Percentiles rank a stretch among this genome's conserved stretches.
These are phyloP conservation scores for Corythaeola cristata DNA, from an alignment of 2,113 vertebrate species.

Conservation along the genomic window DNA sequence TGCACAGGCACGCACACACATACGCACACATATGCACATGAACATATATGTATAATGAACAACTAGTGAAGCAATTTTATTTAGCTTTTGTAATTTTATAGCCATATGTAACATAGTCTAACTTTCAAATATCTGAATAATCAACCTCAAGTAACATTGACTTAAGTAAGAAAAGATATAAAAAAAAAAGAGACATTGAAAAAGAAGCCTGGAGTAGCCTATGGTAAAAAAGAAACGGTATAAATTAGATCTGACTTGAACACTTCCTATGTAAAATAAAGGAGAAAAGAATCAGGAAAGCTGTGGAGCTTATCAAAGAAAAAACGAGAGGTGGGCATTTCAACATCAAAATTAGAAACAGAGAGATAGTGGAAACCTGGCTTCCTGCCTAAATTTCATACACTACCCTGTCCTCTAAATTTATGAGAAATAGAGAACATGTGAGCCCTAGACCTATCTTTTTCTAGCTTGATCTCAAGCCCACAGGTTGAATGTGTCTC, in stretches of 20 bases:
- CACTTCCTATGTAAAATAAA: slow-evolving; percentile 10
- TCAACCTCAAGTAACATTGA: neutral
- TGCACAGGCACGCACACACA: rapidly evolving
- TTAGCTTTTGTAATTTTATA: neutral
- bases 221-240: neutral
- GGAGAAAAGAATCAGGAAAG: neutral
- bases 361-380: neutral
- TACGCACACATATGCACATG: neutral
- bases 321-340: neutral
- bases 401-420: slow-evolving; percentile 21
- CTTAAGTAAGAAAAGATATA: slow-evolving; percentile 29
- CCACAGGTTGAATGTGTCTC: neutral
- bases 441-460: neutral
- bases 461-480: neutral
- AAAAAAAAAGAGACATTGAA: slow-evolving; percentile 34
- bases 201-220: slow-evolving; percentile 33
- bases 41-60: neutral
- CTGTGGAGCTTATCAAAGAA: neutral
- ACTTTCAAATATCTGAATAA: slow-evolving; percentile 57
- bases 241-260: neutral
- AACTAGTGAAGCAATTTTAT: neutral
- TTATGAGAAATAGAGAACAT: neutral
- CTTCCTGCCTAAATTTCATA: slow-evolving; percentile 24
- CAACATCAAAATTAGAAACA: slow-evolving; percentile 48
- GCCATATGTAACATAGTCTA: neutral